These are phyloP conservation scores for Sminthurinus aureus DNA, from an alignment of 2,888 invertebrate genomes.

Conservation along the genomic window DNA sequence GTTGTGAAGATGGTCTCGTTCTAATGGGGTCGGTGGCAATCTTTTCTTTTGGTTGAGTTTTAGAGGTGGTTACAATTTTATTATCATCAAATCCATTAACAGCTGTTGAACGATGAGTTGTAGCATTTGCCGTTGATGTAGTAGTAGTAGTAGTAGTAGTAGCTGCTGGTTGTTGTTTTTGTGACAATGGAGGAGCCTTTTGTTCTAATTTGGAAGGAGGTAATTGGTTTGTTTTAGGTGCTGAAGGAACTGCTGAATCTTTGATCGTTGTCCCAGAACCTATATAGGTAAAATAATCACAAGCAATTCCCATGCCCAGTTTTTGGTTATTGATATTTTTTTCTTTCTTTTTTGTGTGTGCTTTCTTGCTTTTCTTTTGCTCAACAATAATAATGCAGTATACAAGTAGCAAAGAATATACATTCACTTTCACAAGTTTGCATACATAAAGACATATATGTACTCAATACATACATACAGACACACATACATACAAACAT, in stretches of 20 bases:
- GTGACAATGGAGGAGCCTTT: neutral
- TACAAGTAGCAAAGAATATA: no score
- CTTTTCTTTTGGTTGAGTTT: slow-evolving; percentile 26
- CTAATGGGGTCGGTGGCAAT: neutral
- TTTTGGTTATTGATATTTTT: no score
- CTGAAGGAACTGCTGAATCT: slow-evolving; percentile 27
- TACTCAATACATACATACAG: no score
- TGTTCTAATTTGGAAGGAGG: slow-evolving; percentile 30
- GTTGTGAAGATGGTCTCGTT: slow-evolving; percentile 25
- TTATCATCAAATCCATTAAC: slow-evolving; percentile 37
- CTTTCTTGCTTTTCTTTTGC: no score
- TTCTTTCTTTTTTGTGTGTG: no score
- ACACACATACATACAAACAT: no score
- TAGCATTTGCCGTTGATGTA: slow-evolving; percentile 8
- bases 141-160: slow-evolving; percentile 16
- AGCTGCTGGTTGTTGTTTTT: neutral
- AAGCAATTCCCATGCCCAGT: slow-evolving; percentile 54
- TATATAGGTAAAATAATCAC: slow-evolving; percentile 53
- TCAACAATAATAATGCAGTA: no score
- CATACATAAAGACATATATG: no score
- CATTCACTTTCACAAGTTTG: no score
- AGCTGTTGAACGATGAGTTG: slow-evolving; percentile 4
- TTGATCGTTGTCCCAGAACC: slow-evolving; percentile 52
- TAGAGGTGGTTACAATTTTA: slow-evolving; percentile 11
- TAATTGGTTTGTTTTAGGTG: slow-evolving; percentile 18